Evolutionary conservation across 2,113 vertebrate genomes (phyloP).

Genomic region (Crotalus helleri): DNA sequence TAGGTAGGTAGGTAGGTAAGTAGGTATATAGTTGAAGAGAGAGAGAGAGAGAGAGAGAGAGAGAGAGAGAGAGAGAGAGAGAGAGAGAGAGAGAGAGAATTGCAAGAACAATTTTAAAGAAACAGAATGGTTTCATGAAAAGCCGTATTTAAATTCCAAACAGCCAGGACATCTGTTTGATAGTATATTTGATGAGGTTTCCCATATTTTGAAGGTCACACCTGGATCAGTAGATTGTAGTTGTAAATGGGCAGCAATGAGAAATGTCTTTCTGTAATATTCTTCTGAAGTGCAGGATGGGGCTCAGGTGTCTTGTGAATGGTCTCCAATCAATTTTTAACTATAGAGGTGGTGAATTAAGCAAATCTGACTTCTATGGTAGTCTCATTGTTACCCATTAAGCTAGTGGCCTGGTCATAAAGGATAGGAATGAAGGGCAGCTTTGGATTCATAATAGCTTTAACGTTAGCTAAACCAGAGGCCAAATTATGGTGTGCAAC

Average conservation of each 20-base stretch:
- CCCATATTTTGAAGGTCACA: slow-evolving; percentile 26
- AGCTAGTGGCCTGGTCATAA: slow-evolving; percentile 3
- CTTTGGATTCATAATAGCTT: not conserved
- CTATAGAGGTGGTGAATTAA: slow-evolving; percentile 24
- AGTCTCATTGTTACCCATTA: slow-evolving; percentile 8
- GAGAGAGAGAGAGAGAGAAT: too few relatives aligned
- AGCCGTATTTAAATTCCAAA: slow-evolving; percentile 19
- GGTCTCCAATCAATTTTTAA: slow-evolving; percentile 32
- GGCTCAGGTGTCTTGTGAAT: slow-evolving; percentile 6
- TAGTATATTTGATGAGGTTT: slow-evolving; percentile 10
- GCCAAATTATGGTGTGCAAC: not conserved
- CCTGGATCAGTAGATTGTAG: slow-evolving; percentile 45
- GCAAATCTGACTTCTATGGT: slow-evolving; percentile 17
- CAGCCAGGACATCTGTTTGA: slow-evolving; percentile 31
- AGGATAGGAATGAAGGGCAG: slow-evolving; percentile 2
- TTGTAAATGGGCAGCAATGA: slow-evolving; percentile 33
- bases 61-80: too few relatives aligned
- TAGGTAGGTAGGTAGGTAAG: too few relatives aligned
- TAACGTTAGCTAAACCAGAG: not conserved
- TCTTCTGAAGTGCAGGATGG: slow-evolving; percentile 17
- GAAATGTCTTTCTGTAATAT: slow-evolving; percentile 31
- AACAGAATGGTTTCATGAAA: slow-evolving; percentile 12
- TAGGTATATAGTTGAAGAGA: too few relatives aligned
- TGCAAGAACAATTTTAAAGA: slow-evolving; percentile 11
- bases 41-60: too few relatives aligned